Evolutionary conservation across 2,113 vertebrate genomes (phyloP).

Genomic region (Fregata magnificens): DNA sequence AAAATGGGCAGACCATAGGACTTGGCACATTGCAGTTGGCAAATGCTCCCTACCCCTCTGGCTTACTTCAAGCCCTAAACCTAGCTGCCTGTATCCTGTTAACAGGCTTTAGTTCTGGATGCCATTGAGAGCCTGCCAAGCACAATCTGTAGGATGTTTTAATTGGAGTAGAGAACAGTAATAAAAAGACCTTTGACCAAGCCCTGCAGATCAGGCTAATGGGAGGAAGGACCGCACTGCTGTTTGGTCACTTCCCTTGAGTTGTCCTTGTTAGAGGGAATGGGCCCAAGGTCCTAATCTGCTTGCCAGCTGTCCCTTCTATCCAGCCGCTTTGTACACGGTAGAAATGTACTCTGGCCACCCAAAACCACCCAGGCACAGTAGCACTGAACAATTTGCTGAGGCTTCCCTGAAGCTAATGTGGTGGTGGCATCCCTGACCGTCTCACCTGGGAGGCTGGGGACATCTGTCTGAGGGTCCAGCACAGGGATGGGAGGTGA

Average conservation of each 20-base stretch:
- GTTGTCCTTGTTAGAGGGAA: neutral
- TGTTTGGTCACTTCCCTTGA: neutral
- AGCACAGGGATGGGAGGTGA: neutral
- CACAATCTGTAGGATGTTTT: slow-evolving; percentile 24
- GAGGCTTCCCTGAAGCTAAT: neutral
- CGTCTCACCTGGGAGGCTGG: neutral
- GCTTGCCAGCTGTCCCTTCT: neutral
- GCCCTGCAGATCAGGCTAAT: neutral
- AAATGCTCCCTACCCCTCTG: neutral
- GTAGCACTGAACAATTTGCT: neutral
- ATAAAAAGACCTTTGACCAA: slow-evolving; percentile 9
- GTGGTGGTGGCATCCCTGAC: no score
- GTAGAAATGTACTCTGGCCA: neutral
- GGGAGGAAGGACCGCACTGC: neutral
- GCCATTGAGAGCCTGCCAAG: neutral
- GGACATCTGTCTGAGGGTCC: neutral
- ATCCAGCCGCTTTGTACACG: neutral
- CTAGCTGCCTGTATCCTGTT: neutral
- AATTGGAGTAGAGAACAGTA: slow-evolving; percentile 23
- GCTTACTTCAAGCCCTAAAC: slow-evolving; percentile 7
- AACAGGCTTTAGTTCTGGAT: slow-evolving; percentile 12
- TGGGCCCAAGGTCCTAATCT: neutral
- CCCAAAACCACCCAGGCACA: neutral
- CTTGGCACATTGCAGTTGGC: neutral
- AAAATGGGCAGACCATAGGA: slow-evolving; percentile 7